Conservation (phyloP, 2,113 vertebrate genomes). For the Mirza zaza region DNA sequence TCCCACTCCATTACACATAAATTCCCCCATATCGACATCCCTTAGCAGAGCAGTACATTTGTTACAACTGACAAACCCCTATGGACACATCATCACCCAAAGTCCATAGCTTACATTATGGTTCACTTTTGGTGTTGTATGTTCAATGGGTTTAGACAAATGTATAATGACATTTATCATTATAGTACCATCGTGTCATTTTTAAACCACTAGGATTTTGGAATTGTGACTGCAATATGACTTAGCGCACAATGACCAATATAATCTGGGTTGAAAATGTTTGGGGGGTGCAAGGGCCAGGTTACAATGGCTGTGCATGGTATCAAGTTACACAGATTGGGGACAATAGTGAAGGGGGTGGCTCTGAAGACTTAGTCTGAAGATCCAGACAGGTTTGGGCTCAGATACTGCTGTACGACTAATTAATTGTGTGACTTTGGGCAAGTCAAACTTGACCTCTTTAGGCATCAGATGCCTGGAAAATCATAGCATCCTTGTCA, state of each 20-base stretch:
- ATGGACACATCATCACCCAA: background rate
- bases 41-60: background rate
- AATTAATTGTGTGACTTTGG: background rate
- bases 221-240: background rate
- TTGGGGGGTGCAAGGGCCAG: background rate
- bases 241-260: background rate
- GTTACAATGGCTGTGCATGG: background rate
- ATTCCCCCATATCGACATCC: background rate
- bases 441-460: too few species aligned
- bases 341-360: background rate
- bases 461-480: background rate
- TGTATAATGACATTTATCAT: background rate
- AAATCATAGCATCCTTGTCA: background rate
- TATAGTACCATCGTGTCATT: background rate
- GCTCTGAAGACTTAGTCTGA: background rate
- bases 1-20: background rate
- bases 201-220: background rate
- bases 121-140: background rate
- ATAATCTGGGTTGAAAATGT: background rate
- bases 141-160: background rate
- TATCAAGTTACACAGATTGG: accelerated
- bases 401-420: background rate
- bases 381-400: background rate
- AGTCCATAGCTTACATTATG: background rate
- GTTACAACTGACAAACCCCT: background rate